Percentiles rank a stretch among this genome's conserved stretches.
These are phyloP conservation scores for Eremobia ochroleuca DNA, from an alignment of 2,888 invertebrate species.

Conservation along the genomic window DNA sequence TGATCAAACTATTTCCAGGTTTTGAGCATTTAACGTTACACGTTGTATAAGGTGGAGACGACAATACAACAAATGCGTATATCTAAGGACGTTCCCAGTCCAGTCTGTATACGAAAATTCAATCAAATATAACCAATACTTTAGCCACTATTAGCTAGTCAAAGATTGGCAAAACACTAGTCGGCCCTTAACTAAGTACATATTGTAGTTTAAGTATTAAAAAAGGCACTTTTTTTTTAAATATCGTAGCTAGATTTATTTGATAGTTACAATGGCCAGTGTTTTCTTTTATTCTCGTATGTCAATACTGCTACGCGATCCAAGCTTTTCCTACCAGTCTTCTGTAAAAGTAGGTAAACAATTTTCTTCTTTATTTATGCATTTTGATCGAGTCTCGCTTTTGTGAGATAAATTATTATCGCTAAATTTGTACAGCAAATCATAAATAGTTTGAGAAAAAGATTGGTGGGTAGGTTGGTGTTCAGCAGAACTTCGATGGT, in stretches of 20 bases:
- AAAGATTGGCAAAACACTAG: neutral
- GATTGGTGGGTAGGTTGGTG: neutral
- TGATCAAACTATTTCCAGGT: no score
- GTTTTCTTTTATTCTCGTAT: no score
- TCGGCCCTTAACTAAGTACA: neutral
- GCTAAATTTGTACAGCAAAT: neutral
- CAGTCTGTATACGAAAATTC: no score
- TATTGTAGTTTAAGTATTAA: no score
- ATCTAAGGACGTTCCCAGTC: no score
- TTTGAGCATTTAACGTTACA: no score
- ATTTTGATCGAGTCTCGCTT: neutral
- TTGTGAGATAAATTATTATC: neutral
- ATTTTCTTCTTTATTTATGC: neutral
- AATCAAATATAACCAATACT: no score
- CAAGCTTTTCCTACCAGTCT: neutral
- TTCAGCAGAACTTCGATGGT: neutral
- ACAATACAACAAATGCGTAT: no score
- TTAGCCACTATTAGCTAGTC: neutral
- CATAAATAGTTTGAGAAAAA: neutral
- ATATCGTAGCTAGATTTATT: no score
- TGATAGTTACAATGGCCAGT: no score
- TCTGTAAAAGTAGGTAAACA: neutral
- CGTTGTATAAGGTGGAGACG: no score
- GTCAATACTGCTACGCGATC: neutral
- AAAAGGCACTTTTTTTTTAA: no score